Evolutionary conservation across 2,888 invertebrate species (phyloP).

Genomic region (Hyposoter dolosus): DNA sequence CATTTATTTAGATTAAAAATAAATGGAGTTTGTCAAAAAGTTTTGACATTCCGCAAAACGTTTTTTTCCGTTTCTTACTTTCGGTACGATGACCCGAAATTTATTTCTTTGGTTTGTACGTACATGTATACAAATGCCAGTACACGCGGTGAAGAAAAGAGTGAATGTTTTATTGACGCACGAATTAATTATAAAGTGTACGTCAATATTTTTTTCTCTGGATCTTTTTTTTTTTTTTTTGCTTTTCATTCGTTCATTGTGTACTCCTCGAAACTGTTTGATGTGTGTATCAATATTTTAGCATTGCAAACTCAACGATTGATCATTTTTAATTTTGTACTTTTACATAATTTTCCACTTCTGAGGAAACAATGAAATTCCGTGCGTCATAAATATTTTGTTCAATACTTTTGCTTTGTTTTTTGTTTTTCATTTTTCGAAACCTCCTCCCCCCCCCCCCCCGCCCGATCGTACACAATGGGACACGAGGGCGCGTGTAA

Average conservation of each 20-base stretch:
- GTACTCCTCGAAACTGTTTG: conserved; percentile 26
- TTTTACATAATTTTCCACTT: not conserved
- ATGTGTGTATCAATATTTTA: conserved; percentile 26
- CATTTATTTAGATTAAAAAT: not conserved
- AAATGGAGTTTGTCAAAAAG: not conserved
- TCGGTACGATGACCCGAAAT: not conserved
- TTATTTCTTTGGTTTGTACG: not conserved
- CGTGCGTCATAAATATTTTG: not conserved
- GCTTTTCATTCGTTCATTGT: not conserved
- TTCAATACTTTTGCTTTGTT: not conserved
- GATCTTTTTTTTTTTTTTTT: not conserved
- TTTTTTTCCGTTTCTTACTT: conserved; percentile 6
- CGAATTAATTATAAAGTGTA: not conserved
- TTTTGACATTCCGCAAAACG: too few relatives aligned
- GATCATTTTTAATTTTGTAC: conserved; percentile 6
- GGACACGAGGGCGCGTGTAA: not conserved
- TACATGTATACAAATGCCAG: not conserved
- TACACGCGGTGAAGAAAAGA: not conserved
- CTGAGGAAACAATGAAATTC: not conserved
- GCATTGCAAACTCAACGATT: conserved; percentile 20
- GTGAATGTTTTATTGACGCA: conserved; percentile 5
- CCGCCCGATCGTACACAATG: not conserved
- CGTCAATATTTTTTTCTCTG: conserved; percentile 11
- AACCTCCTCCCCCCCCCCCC: not conserved
- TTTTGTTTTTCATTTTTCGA: not conserved